Percentiles rank a stretch among this genome's conserved stretches.
Evolutionary conservation across 2,888 invertebrate genomes (phyloP).

Genomic region (Nowickia ferox): DNA sequence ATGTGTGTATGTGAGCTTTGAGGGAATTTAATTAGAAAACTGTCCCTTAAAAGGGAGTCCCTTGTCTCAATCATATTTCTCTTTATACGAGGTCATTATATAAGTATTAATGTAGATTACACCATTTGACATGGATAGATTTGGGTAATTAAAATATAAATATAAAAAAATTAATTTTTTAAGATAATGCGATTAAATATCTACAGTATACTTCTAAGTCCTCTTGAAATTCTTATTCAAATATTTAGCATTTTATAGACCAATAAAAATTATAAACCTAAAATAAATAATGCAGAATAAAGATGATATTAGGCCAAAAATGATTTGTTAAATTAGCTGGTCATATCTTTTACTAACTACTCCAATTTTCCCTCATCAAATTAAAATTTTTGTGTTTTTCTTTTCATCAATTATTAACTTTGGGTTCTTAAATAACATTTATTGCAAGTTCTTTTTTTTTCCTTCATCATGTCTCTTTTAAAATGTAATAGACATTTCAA

Average conservation of each 20-base stretch:
- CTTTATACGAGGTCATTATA: no score
- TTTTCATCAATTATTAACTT: neutral
- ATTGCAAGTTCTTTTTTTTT: neutral
- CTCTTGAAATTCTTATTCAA: neutral
- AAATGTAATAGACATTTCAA: constrained; percentile 41
- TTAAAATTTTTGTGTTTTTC: neutral
- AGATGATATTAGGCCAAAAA: neutral
- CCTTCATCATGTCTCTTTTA: neutral
- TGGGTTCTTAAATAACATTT: constrained; percentile 7
- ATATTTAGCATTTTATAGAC: neutral
- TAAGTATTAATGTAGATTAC: no score
- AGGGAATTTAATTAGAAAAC: no score
- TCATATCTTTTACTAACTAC: neutral
- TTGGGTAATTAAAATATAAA: no score
- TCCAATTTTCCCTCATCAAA: neutral
- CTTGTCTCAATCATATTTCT: no score
- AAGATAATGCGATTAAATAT: neutral
- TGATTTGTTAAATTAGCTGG: neutral
- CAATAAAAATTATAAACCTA: neutral
- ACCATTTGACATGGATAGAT: no score
- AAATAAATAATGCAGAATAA: neutral
- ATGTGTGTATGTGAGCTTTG: no score
- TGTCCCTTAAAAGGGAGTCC: no score
- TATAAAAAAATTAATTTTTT: neutral
- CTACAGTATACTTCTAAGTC: neutral